Percentiles rank a stretch among this genome's conserved stretches.
These are phyloP conservation scores for Cybosia mesomella DNA, from an alignment of 2,888 invertebrate species.

Conservation along the genomic window DNA sequence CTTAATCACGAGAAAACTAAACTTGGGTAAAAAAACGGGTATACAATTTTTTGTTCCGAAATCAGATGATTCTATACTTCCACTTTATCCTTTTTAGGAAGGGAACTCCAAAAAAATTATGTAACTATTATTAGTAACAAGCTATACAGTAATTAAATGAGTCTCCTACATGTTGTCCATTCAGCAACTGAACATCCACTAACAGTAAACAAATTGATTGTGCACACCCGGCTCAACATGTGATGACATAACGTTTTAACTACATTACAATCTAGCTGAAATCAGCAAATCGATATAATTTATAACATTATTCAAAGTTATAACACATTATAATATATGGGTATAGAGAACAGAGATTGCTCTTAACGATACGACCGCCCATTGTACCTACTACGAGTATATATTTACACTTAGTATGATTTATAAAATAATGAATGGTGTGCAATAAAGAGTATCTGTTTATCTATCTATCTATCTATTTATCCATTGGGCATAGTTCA, in stretches of 20 bases:
- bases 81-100: background rate
- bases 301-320: conserved; percentile 20
- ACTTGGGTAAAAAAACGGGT: too few relatives aligned
- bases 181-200: conserved; percentile 8
- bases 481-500: too few relatives aligned
- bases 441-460: too few relatives aligned
- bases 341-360: too few relatives aligned
- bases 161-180: background rate
- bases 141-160: conserved; percentile 5
- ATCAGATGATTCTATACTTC: background rate
- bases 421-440: too few relatives aligned
- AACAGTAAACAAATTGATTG: conserved; percentile 39
- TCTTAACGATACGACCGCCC: too few relatives aligned
- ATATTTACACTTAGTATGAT: too few relatives aligned
- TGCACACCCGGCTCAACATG: conserved; percentile 9
- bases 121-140: background rate
- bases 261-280: conserved; percentile 25
- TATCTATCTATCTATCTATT: too few relatives aligned
- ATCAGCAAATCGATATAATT: conserved; percentile 35
- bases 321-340: background rate
- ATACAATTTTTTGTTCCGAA: too few relatives aligned
- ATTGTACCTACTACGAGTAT: too few relatives aligned
- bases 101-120: background rate
- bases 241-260: conserved; percentile 36
- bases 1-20: too few relatives aligned